Evolutionary conservation across 2,888 invertebrate species (phyloP).

Genomic region (Tribolium freemani): DNA sequence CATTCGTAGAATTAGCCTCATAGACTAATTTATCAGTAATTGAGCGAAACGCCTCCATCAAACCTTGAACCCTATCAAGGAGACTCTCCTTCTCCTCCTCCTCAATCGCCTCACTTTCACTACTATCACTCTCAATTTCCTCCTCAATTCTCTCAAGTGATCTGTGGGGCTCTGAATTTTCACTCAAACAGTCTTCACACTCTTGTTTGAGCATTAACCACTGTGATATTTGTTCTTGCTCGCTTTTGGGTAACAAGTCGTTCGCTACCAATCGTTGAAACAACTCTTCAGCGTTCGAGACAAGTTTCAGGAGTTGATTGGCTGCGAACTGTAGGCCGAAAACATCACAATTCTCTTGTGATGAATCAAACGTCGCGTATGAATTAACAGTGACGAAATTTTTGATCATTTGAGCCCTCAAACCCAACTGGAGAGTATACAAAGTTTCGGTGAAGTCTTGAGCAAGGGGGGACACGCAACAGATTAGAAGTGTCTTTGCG

Average conservation of each 20-base stretch:
- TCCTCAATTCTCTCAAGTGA: conserved; percentile 73
- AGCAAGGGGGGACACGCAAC: conserved; percentile 80
- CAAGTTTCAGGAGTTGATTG: conserved; percentile 85
- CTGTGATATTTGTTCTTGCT: conserved; percentile 83
- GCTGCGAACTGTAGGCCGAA: conserved; percentile 88
- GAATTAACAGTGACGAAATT: conserved; percentile 81
- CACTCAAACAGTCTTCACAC: conserved; percentile 85
- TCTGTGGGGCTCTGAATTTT: conserved; percentile 69
- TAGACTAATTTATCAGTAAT: conserved; percentile 79
- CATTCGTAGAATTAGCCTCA: conserved; percentile 58
- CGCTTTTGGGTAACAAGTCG: conserved; percentile 78
- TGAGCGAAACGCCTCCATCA: conserved; percentile 79
- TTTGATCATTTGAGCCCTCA: conserved; percentile 77
- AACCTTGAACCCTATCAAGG: conserved; percentile 79
- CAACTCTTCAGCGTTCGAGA: conserved; percentile 87
- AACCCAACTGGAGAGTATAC: conserved; percentile 77
- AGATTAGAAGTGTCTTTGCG: conserved; percentile 80
- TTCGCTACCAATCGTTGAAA: conserved; percentile 82
- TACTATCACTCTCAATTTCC: conserved; percentile 64
- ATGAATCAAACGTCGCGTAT: conserved; percentile 65
- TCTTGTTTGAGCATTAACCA: conserved; percentile 90
- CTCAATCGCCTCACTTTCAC: conserved; percentile 59
- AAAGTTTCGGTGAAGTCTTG: conserved; percentile 78
- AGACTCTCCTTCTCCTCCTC: conserved; percentile 70
- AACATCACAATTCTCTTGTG: conserved; percentile 66